A percentile compares a stretch with the other conserved stretches of the same genome.
These are phyloP conservation scores for Geodia barretti DNA, from an alignment of 37 sponge, comb jelly and placozoan species.

Conservation along the genomic window DNA sequence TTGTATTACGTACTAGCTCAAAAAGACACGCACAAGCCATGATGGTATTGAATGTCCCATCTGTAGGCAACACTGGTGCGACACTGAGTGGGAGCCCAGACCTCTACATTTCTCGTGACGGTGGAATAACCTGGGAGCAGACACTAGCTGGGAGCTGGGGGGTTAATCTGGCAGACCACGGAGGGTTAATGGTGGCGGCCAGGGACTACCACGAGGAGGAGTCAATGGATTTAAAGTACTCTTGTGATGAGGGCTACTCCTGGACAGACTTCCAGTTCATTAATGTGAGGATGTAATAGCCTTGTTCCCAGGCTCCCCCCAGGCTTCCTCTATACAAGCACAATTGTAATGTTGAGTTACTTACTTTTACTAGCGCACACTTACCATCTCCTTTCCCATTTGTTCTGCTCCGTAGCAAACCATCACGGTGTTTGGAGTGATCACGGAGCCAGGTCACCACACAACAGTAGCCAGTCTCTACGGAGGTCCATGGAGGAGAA, in stretches of 20 bases:
- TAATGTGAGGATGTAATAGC: neutral
- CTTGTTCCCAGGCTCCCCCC: too few relatives aligned
- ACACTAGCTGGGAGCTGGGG: slow-evolving; percentile 61
- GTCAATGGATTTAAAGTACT: slow-evolving; percentile 59
- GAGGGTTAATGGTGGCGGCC: slow-evolving; percentile 77
- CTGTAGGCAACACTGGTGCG: slow-evolving; percentile 40
- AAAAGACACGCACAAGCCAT: too few relatives aligned
- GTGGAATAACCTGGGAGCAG: slow-evolving; percentile 70
- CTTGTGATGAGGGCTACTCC: slow-evolving; percentile 81
- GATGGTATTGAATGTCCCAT: too few relatives aligned
- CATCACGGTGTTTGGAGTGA: slow-evolving; percentile 74
- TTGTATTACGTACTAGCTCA: too few relatives aligned
- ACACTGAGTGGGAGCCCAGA: slow-evolving; percentile 28
- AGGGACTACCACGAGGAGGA: slow-evolving; percentile 57
- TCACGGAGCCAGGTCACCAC: slow-evolving; percentile 90
- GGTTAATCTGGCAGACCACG: slow-evolving; percentile 66
- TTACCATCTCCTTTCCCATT: too few relatives aligned
- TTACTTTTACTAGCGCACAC: too few relatives aligned
- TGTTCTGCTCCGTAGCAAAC: too few relatives aligned
- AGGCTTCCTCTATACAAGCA: too few relatives aligned
- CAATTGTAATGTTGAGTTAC: too few relatives aligned
- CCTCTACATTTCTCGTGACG: slow-evolving; percentile 77
- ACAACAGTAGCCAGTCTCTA: slow-evolving; percentile 76
- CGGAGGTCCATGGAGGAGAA: slow-evolving; percentile 41
- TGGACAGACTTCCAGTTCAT: slow-evolving; percentile 77